phyloP scores from a whole-genome alignment of 2,888 invertebrate genomes.

The Euplexia lucipara region DNA sequence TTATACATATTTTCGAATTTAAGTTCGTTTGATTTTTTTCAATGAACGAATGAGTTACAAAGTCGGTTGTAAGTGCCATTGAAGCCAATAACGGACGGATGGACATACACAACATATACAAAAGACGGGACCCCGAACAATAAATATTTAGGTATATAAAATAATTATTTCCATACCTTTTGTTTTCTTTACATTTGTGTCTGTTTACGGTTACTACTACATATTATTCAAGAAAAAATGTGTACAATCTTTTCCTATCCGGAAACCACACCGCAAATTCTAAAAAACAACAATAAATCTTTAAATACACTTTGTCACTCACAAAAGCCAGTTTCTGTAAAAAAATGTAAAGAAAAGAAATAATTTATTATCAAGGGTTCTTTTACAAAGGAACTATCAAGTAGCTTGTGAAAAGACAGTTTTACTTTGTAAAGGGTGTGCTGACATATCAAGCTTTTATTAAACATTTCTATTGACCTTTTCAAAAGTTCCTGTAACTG shows the following conservation, averaged over 20 bases:
- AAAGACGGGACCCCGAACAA: too few species aligned
- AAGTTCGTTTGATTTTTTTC: too few species aligned
- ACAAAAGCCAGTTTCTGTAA: constrained; percentile 44
- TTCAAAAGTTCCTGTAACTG: constrained; percentile 26
- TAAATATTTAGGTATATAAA: too few species aligned
- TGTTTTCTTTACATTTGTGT: too few species aligned
- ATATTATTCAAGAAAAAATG: too few species aligned
- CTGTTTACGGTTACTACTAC: too few species aligned
- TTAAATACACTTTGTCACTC: constrained; percentile 28
- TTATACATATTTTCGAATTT: too few species aligned
- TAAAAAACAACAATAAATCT: constrained; percentile 39
- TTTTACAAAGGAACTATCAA: constrained; percentile 65
- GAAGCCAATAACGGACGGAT: too few species aligned
- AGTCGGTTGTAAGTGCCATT: too few species aligned
- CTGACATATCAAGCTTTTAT: constrained; percentile 64
- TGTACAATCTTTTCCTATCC: neutral
- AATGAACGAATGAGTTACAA: too few species aligned
- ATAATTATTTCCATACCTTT: too few species aligned
- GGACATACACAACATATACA: too few species aligned
- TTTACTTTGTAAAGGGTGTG: constrained; percentile 63
- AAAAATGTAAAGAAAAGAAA: constrained; percentile 58
- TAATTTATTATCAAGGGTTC: constrained; percentile 71
- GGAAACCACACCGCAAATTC: constrained; percentile 2
- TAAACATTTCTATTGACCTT: constrained; percentile 48
- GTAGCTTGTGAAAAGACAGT: constrained; percentile 66